These are phyloP conservation scores for Climacteris rufus DNA, from an alignment of 2,113 vertebrate species.

Conservation along the genomic window DNA sequence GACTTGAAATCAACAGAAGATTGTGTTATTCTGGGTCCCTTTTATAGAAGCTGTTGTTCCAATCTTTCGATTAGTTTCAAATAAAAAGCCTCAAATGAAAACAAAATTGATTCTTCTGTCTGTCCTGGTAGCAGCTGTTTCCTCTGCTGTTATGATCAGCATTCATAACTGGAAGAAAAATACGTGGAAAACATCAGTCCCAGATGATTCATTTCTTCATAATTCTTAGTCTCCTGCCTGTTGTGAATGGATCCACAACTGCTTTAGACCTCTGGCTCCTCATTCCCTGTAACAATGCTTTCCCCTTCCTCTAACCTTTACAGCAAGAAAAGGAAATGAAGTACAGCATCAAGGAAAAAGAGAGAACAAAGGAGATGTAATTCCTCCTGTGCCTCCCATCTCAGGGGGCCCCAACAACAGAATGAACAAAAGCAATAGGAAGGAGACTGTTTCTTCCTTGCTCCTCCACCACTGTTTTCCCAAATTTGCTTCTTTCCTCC, in stretches of 20 bases:
- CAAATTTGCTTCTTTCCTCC: neutral
- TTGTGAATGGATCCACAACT: neutral
- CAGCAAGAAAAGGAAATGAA: neutral
- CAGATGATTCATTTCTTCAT: neutral
- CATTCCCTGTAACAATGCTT: neutral
- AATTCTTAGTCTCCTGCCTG: neutral
- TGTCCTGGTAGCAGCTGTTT: conserved; percentile 1
- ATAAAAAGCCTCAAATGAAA: conserved; percentile 48
- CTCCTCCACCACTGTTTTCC: neutral
- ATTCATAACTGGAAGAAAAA: neutral
- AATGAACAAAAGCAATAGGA: neutral
- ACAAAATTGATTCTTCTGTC: neutral
- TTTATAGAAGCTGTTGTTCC: conserved; percentile 40
- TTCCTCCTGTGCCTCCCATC: neutral
- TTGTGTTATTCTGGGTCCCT: conserved; percentile 34
- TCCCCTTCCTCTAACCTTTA: neutral
- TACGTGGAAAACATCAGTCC: neutral
- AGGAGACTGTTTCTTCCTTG: neutral
- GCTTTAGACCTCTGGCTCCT: neutral
- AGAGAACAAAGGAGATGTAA: neutral
- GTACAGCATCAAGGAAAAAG: neutral
- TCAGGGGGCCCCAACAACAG: neutral
- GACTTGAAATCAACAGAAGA: conserved; percentile 3
- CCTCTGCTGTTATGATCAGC: neutral
- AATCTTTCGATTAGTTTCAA: conserved; percentile 27